Base-by-base conservation (phyloP, 2,797 vertebrate species). In the Takifugu rubripes region DNA sequence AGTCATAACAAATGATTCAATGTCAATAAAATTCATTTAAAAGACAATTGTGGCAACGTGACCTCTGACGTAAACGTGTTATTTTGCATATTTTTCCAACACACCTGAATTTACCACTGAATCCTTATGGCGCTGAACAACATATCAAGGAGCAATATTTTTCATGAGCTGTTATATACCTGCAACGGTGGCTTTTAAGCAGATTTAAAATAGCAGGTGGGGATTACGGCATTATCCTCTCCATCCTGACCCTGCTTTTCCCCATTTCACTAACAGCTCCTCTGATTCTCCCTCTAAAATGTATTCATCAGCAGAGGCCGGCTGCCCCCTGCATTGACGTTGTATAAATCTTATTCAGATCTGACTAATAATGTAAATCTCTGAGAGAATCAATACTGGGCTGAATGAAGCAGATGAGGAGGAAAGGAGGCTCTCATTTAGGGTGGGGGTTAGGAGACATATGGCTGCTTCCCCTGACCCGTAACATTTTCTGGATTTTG, bases 171-270 rank as follows among this genome's bases (percentile, higher is more conserved):
- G 16, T 36, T 17, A 64, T 47, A 44, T 64, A 59, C 17, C 58
- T 43, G 25, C 49, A 57, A 14, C 54, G 52, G 43, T 9, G 49
- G 59, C 42, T 61, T 70, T 57, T 9, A 69, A 53, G 46, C 15
- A 26, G 72, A 62, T 76, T 75, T 78, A 71, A 65, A 72, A 76
- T 69, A 59, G 49, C 62, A 68, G 66, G 67, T 59, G 52, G 66
- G 53, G 79, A 84, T 85, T 82, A 73, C 3, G 5, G 61, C 27
- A 54, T 74, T 63, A 75, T 70, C 57, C 64, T 33, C 47, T 70
- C 63, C 61, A 53, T 70, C 60, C 62, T 43, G 61, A 57, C 46
- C 36, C 61, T 36, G 49, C 29, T 44, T 54, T 68, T 74, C 65
- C 62, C 43, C 56, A 72, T 70, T 71, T 69, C 59, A 64, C 40